Evolutionary conservation across 2,113 vertebrate species (phyloP), one percentile per base, ranked within the genome.

Genomic region (Tachuris rubrigastra): DNA sequence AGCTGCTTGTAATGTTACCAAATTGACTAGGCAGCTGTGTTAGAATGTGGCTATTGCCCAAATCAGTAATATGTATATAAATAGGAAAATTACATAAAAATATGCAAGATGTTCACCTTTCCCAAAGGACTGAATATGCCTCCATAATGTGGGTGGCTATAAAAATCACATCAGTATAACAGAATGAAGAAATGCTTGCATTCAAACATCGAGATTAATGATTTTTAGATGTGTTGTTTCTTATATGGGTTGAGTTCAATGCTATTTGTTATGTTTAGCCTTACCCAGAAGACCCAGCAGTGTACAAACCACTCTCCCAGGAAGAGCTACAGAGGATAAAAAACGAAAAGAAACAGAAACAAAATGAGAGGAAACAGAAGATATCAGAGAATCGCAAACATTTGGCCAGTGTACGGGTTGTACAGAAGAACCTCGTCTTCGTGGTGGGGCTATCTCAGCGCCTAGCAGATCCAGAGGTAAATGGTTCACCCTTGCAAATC

Each of bases 321-420:
- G 99, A 99, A 97, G 99, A 99, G 97, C 98, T 99, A 96, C 99
- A 99, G 96, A 99, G 99, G 98, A 99, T 99, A 99, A 99, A 99
- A 98, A 99, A 99, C 69, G 99, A 99, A 98, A 99, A 99, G 98
- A 99, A 99, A 97, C 99, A 99, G 96, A 99, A 99, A 98, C 99
- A 99, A 97, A 99, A 99, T 27, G 99, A 99, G 94, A 99, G 99
- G 95, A 99, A 99, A 98, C 99, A 99, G 97, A 99, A 99, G 98
- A 99, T 99, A 98, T 99, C 99, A 97, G 99, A 99, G 98, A 99
- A 99, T 95, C 98, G 99, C 92, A 99, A 99, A 97, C 99, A 99
- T 87, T 98, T 99, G 98, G 99, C 99, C 96, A 99, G 99, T 50
- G 99, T 99, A 92, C 98, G 99, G 77, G 99, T 99, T 94, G 99